Evolutionary conservation across 2,888 invertebrate genomes (phyloP), one percentile per base, ranked within the genome.

Genomic region (Cryptophagus acutangulus): DNA sequence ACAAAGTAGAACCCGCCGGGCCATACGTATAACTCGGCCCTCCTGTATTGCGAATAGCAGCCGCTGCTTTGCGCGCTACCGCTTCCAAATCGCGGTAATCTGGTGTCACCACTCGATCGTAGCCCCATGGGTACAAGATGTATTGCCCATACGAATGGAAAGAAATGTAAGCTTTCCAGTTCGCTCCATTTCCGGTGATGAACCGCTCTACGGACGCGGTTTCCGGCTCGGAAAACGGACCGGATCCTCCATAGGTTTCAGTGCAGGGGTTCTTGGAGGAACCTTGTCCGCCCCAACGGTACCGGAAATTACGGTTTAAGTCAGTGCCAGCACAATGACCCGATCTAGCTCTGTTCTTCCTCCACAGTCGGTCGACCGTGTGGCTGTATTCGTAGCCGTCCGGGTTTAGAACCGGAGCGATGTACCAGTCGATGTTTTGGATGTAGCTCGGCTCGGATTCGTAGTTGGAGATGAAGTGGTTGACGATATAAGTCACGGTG

Each of bases 331-430:
- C 70, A 55, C 89, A 88, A 26, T 70, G 68, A 10, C 79, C 81
- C 0, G 69, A 73, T 61, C 65, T 72, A 55, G 62, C 75, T 35
- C 87, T 73, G 58, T 87, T 87, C 59, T 88, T 87, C 36, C 87
- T 74, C 92, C 92, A 93, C 63, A 91, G 72, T 33, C 92, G 75
- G 63, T 90, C 87, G 9, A 74, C 74, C 1, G 78, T 81, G 66
- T 89, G 89, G 0, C 88, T 82, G 66, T 87, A 88, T 58, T 86
- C 89, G 63, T 94, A 94, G 1, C 93, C 90, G 63, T 93, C 87
- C 5, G 89, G 89, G 67, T 89, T 88, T 41, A 82, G 67, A 12
- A 87, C 77, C 6, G 87, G 84, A 6, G 85, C 71, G 38, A 88
- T 73, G 60, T 83, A 84, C 79, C 90, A 92, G 62, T 92, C 89